Percentiles rank a stretch among this genome's conserved stretches.
Conservation (phyloP, 1,140 invertebrate genomes). For the Habropoda laboriosa region DNA sequence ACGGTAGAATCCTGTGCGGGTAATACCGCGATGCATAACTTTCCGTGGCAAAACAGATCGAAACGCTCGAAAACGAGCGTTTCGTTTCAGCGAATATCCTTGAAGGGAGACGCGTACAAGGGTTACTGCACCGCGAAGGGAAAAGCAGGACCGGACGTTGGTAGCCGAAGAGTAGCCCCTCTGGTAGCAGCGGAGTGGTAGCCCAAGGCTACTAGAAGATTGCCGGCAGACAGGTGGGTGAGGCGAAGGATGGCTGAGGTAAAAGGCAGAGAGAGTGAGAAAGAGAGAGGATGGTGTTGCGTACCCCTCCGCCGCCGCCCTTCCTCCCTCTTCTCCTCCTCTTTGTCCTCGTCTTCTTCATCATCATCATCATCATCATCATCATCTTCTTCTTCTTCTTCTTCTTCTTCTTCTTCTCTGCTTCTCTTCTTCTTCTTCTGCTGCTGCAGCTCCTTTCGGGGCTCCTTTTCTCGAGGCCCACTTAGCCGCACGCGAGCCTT, state of each 20-base stretch:
- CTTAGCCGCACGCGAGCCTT: slow-evolving; percentile 80
- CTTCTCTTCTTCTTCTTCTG: slow-evolving; percentile 24
- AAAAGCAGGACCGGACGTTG: slow-evolving; percentile 74
- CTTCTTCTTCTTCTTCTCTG: slow-evolving; percentile 11
- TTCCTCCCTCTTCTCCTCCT: slow-evolving; percentile 47
- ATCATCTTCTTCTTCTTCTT: slow-evolving; percentile 15
- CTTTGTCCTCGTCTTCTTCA: slow-evolving; percentile 49
- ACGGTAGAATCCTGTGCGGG: too few relatives aligned
- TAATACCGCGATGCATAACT: too few relatives aligned
- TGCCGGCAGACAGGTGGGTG: slow-evolving; percentile 82
- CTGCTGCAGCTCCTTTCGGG: slow-evolving; percentile 16
- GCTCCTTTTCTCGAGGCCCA: slow-evolving; percentile 58
- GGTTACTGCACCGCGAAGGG: slow-evolving; percentile 65
- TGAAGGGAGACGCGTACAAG: slow-evolving; percentile 48
- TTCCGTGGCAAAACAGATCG: slow-evolving; percentile 4
- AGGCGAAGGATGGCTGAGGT: slow-evolving; percentile 73
- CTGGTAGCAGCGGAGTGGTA: slow-evolving; percentile 81
- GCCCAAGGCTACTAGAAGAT: slow-evolving; percentile 83
- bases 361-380: slow-evolving; percentile 53
- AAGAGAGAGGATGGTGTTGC: slow-evolving; percentile 60
- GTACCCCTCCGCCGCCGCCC: slow-evolving; percentile 55
- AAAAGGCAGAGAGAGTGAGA: too few relatives aligned
- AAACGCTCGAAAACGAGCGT: slow-evolving; percentile 18
- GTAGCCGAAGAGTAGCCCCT: slow-evolving; percentile 80
- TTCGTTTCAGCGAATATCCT: slow-evolving; percentile 48